Percentiles rank a stretch among this genome's conserved stretches.
Evolutionary conservation across 2,113 vertebrate genomes (phyloP).

Genomic region (Pituophis catenifer): DNA sequence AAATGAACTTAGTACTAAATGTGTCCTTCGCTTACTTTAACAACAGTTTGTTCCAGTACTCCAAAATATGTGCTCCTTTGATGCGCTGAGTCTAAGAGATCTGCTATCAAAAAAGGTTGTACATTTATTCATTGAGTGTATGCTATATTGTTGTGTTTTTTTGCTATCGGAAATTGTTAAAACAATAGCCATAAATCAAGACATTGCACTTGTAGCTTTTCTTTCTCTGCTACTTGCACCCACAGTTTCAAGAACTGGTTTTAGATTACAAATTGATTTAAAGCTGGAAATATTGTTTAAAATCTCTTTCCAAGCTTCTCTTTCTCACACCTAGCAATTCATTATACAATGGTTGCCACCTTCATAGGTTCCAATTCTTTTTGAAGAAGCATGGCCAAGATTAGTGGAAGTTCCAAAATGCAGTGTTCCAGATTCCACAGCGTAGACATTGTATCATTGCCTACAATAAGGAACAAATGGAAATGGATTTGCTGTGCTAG

Average conservation of each 20-base stretch:
- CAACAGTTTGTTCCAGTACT: constrained; percentile 23
- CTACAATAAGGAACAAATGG: background rate
- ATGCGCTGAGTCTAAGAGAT: background rate
- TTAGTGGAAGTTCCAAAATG: background rate
- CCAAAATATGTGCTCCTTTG: constrained; percentile 13
- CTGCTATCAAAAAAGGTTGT: constrained; percentile 18
- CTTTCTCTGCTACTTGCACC: fast-evolving
- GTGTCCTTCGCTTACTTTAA: constrained; percentile 52
- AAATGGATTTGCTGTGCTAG: background rate
- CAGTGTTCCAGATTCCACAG: background rate
- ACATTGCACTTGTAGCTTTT: background rate
- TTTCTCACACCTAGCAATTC: background rate
- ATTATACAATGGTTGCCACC: background rate
- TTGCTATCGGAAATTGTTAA: background rate
- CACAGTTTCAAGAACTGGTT: constrained; percentile 2
- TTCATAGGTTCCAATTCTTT: background rate
- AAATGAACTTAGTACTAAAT: constrained; percentile 51
- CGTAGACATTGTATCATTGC: background rate
- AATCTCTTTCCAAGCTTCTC: background rate
- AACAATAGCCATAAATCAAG: constrained; percentile 23
- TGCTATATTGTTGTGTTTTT: background rate
- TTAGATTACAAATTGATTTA: constrained; percentile 14
- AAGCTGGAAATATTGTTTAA: background rate
- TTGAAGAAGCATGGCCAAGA: background rate
- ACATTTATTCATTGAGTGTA: constrained; percentile 12